phyloP scores from a whole-genome alignment of 1,140 invertebrate species.

The Zaprionus tsacasi region DNA sequence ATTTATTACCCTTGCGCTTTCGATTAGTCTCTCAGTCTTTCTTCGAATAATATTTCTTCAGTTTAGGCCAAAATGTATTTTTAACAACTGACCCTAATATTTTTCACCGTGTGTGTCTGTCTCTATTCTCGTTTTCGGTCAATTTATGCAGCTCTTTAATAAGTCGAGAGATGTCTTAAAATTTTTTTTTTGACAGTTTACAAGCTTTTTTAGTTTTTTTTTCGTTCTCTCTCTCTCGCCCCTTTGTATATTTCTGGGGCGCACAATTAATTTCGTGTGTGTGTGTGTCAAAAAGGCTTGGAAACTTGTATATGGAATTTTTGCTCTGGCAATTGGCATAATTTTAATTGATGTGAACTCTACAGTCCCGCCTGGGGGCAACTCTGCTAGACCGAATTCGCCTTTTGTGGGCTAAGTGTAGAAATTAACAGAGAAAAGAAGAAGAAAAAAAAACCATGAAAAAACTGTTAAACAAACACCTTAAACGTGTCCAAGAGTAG shows the following conservation, averaged over 20 bases:
- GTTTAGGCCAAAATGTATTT: slow-evolving; percentile 35
- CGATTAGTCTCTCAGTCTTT: neutral
- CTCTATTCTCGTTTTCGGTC: slow-evolving; percentile 17
- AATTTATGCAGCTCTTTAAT: slow-evolving; percentile 26
- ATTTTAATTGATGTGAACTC: slow-evolving; percentile 43
- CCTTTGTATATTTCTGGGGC: slow-evolving; percentile 23
- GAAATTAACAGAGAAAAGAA: slow-evolving; percentile 26
- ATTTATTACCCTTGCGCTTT: neutral
- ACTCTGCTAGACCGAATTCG: slow-evolving; percentile 21
- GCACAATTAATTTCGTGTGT: slow-evolving; percentile 29
- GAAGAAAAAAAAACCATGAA: neutral
- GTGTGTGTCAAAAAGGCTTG: slow-evolving; percentile 22
- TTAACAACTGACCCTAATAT: slow-evolving; percentile 46
- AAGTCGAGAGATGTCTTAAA: slow-evolving; percentile 8
- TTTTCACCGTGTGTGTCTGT: slow-evolving; percentile 8
- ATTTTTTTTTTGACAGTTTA: slow-evolving; percentile 32
- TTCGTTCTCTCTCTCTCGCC: neutral
- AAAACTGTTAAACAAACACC: slow-evolving; percentile 44
- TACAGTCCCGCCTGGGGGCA: slow-evolving; percentile 3
- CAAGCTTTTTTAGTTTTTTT: slow-evolving; percentile 19
- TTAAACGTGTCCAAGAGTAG: slow-evolving; percentile 43
- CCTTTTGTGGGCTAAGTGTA: slow-evolving; percentile 38
- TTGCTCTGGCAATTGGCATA: slow-evolving; percentile 30
- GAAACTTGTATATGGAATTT: slow-evolving; percentile 29
- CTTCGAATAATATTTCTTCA: slow-evolving; percentile 12